A percentile compares a stretch with the other conserved stretches of the same genome.
Conservation (phyloP, 2,888 invertebrate genomes). For the Anorthoa munda region DNA sequence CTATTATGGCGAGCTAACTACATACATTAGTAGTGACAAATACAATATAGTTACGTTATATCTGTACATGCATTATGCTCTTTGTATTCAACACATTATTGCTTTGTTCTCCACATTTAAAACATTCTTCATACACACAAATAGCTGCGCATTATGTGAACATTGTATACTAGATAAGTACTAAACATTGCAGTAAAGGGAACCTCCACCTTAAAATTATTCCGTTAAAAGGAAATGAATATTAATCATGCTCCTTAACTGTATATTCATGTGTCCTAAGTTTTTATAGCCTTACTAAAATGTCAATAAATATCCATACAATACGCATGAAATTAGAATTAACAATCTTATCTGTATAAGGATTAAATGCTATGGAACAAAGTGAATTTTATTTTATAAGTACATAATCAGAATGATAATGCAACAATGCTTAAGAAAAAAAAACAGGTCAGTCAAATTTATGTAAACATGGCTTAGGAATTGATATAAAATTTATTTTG, state of each 20-base stretch:
- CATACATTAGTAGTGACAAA: slow-evolving; percentile 65
- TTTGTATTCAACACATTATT: slow-evolving; percentile 66
- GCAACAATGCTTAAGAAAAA: slow-evolving; percentile 1
- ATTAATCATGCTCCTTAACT: slow-evolving; percentile 21
- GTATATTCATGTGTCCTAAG: slow-evolving; percentile 4
- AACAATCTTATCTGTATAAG: slow-evolving; percentile 18
- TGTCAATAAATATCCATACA: slow-evolving; percentile 18
- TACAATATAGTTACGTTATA: slow-evolving; percentile 60
- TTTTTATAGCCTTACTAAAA: slow-evolving; percentile 13
- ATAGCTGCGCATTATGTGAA: slow-evolving; percentile 40
- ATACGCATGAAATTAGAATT: slow-evolving; percentile 2
- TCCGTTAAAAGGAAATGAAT: slow-evolving; percentile 10
- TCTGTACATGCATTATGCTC: slow-evolving; percentile 56
- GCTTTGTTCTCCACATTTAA: slow-evolving; percentile 65
- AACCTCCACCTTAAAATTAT: slow-evolving; percentile 7
- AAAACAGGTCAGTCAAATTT: neutral
- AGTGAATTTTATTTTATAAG: slow-evolving; percentile 14
- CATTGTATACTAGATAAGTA: slow-evolving; percentile 22
- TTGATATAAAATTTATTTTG: neutral
- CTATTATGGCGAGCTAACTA: slow-evolving; percentile 68
- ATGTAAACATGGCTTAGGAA: neutral
- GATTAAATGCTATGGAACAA: slow-evolving; percentile 1
- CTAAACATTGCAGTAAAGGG: slow-evolving; percentile 21
- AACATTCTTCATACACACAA: slow-evolving; percentile 51
- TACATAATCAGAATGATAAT: slow-evolving; percentile 14